Conservation (phyloP, 2,888 invertebrate genomes). For the Scaptomyza parva region DNA sequence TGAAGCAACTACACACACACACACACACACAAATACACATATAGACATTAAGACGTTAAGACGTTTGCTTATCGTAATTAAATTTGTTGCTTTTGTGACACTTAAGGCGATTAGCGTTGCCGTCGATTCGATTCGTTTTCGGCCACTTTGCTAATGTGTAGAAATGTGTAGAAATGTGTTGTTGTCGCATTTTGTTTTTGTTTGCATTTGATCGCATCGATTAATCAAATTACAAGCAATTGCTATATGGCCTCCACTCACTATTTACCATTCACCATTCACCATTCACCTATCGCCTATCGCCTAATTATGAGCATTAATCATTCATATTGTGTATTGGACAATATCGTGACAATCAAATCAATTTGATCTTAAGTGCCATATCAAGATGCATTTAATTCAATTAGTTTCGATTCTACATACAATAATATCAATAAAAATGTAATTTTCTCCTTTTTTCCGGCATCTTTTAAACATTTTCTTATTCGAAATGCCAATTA, state of each 20-base stretch:
- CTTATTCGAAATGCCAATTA: constrained; percentile 41
- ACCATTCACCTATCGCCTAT: constrained; percentile 23
- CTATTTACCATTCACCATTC: constrained; percentile 13
- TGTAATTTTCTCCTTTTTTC: background rate
- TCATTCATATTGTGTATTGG: constrained; percentile 20
- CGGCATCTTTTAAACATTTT: no score
- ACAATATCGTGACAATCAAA: constrained; percentile 1
- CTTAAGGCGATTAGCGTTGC: constrained; percentile 61
- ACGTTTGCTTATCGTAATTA: constrained; percentile 54
- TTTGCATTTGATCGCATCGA: constrained; percentile 54
- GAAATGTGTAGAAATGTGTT: constrained; percentile 30
- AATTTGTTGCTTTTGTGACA: constrained; percentile 63
- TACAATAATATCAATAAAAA: background rate
- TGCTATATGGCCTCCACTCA: no score
- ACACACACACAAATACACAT: background rate
- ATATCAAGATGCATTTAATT: constrained; percentile 3
- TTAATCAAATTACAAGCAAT: constrained; percentile 52
- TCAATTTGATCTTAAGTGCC: constrained; percentile 17
- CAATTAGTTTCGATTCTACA: background rate
- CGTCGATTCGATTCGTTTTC: constrained; percentile 42
- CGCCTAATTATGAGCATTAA: constrained; percentile 26
- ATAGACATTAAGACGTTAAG: background rate
- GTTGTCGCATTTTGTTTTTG: constrained; percentile 5
- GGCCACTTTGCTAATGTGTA: constrained; percentile 7
- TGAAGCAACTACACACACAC: constrained; percentile 8